These are phyloP conservation scores for Stenichneumon culpator DNA, from an alignment of 2,888 invertebrate species.

Conservation along the genomic window DNA sequence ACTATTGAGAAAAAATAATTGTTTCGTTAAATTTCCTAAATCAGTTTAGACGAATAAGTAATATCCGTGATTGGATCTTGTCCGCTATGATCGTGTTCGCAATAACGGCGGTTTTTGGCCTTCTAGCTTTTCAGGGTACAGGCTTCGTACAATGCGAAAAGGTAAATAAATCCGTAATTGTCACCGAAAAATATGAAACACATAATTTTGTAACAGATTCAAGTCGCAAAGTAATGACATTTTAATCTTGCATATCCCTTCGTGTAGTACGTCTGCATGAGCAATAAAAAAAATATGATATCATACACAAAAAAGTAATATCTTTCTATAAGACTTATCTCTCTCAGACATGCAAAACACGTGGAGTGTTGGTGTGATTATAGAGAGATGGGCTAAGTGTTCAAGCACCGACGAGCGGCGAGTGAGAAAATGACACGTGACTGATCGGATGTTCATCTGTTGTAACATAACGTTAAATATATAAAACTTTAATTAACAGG, in stretches of 20 bases:
- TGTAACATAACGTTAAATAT: neutral
- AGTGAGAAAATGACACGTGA: neutral
- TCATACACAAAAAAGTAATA: too few species aligned
- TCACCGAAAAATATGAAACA: neutral
- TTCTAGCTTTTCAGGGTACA: neutral
- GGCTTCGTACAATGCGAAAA: neutral
- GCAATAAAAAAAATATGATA: too few species aligned
- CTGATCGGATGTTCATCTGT: neutral
- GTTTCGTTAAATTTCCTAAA: neutral
- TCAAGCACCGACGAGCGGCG: too few species aligned
- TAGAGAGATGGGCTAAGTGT: too few species aligned
- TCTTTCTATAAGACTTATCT: too few species aligned
- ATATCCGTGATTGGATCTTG: neutral
- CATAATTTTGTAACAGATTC: neutral
- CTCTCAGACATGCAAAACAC: too few species aligned
- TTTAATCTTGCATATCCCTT: too few species aligned
- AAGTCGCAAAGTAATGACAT: too few species aligned
- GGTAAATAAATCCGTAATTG: conserved; percentile 5
- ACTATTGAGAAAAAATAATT: neutral
- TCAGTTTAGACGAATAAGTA: neutral
- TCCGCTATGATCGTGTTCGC: neutral
- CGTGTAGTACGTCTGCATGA: too few species aligned
- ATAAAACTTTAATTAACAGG: neutral
- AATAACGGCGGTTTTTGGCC: neutral
- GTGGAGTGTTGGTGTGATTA: too few species aligned